phyloP scores from a whole-genome alignment of 2,888 invertebrate species.

The Hipparchia semele region DNA sequence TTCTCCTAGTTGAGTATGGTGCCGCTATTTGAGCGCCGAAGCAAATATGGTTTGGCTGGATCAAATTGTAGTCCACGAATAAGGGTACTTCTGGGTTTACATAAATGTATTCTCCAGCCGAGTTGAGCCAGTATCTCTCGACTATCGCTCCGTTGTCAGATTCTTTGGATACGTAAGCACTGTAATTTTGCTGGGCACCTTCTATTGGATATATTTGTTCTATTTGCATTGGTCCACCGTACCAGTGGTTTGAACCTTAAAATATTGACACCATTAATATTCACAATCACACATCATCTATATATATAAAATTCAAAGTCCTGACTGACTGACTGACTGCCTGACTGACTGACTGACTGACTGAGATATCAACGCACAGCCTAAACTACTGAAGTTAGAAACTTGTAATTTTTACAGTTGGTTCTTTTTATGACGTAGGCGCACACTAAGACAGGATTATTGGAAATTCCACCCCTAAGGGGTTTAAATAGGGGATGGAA shows the following conservation, averaged over 20 bases:
- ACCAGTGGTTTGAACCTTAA: constrained; percentile 84
- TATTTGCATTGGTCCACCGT: constrained; percentile 85
- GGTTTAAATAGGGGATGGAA: too few relatives aligned
- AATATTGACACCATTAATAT: constrained; percentile 22
- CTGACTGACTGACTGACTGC: too few relatives aligned
- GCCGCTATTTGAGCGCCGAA: constrained; percentile 80
- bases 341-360: too few relatives aligned
- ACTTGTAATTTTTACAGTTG: too few relatives aligned
- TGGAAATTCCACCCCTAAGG: too few relatives aligned
- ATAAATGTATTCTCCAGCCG: constrained; percentile 86
- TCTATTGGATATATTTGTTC: constrained; percentile 85
- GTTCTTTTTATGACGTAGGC: too few relatives aligned
- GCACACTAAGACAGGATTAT: too few relatives aligned
- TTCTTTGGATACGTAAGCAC: constrained; percentile 81
- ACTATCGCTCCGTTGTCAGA: constrained; percentile 80
- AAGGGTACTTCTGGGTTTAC: constrained; percentile 86
- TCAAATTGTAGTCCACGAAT: constrained; percentile 87
- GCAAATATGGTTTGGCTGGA: constrained; percentile 79
- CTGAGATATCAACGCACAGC: too few relatives aligned
- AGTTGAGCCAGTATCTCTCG: constrained; percentile 89
- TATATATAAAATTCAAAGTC: too few relatives aligned
- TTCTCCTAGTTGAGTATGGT: constrained; percentile 77
- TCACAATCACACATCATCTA: too few relatives aligned
- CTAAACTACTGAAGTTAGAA: too few relatives aligned
- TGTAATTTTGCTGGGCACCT: constrained; percentile 72